Percentiles rank a stretch among this genome's conserved stretches.
Conservation (phyloP, 2,888 invertebrate genomes). For the Empis livida region DNA sequence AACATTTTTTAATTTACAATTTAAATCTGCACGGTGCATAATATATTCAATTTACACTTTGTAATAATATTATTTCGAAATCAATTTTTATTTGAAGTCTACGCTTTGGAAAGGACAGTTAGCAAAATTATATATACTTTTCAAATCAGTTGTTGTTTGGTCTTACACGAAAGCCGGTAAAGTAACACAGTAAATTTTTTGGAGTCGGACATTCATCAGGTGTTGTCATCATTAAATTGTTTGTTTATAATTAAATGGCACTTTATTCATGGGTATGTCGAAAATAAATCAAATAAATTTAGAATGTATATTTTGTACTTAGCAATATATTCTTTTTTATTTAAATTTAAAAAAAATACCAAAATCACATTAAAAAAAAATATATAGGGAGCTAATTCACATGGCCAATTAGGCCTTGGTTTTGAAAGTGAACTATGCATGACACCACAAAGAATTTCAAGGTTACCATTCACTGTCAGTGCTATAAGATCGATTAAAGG, state of each 20-base stretch:
- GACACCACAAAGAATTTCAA: slow-evolving; percentile 38
- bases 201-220: neutral
- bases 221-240: neutral
- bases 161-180: too few species aligned
- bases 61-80: too few species aligned
- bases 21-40: too few species aligned
- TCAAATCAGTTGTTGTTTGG: too few species aligned
- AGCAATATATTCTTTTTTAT: too few species aligned
- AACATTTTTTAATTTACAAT: too few species aligned
- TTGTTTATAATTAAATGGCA: neutral
- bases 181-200: too few species aligned
- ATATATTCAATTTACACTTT: too few species aligned
- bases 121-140: too few species aligned
- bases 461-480: slow-evolving; percentile 26
- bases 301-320: neutral
- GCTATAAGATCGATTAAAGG: slow-evolving; percentile 52
- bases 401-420: slow-evolving; percentile 65
- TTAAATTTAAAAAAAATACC: too few species aligned
- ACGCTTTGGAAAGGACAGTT: too few species aligned
- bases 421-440: slow-evolving; percentile 51
- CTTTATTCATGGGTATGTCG: neutral
- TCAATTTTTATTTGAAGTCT: too few species aligned
- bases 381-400: slow-evolving; percentile 68
- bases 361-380: neutral
- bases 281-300: neutral